Percentiles rank a stretch among this genome's conserved stretches.
phyloP scores from a whole-genome alignment of 1,140 invertebrate species.

The Hyles euphorbiae region DNA sequence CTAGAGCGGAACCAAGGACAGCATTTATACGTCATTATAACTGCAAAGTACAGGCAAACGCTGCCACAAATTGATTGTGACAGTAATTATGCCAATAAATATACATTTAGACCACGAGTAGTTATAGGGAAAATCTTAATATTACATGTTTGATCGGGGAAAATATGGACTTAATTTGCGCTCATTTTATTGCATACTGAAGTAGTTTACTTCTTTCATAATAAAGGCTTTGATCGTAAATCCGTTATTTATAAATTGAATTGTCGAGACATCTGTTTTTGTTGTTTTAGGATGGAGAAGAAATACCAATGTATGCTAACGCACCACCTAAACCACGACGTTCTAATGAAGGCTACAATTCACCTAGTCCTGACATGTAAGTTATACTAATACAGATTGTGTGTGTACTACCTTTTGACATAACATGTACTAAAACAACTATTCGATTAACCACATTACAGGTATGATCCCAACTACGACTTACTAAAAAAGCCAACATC shows the following conservation, averaged over 20 bases:
- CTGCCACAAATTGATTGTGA: slow-evolving; percentile 6
- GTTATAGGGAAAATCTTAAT: neutral
- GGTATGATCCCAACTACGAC: slow-evolving; percentile 74
- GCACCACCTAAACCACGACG: slow-evolving; percentile 90
- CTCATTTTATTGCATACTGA: neutral
- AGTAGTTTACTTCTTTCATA: too few relatives aligned
- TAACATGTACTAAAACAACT: slow-evolving; percentile 7
- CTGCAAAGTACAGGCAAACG: slow-evolving; percentile 38
- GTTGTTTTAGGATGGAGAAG: slow-evolving; percentile 48
- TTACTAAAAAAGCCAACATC: slow-evolving; percentile 70
- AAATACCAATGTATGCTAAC: slow-evolving; percentile 85
- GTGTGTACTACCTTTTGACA: neutral
- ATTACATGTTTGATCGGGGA: too few relatives aligned
- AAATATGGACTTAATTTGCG: too few relatives aligned
- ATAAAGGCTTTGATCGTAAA: too few relatives aligned
- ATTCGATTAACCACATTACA: slow-evolving; percentile 38
- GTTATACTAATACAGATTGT: slow-evolving; percentile 9
- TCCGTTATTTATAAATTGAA: too few relatives aligned
- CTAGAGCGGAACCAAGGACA: slow-evolving; percentile 59
- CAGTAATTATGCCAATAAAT: slow-evolving; percentile 8
- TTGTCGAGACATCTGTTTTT: too few relatives aligned
- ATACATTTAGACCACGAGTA: neutral
- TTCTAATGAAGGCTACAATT: slow-evolving; percentile 83
- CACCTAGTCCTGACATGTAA: slow-evolving; percentile 80
- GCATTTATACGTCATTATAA: slow-evolving; percentile 45